These are phyloP conservation scores for Lacanobia oleracea DNA, from an alignment of 2,888 invertebrate species.

Conservation along the genomic window DNA sequence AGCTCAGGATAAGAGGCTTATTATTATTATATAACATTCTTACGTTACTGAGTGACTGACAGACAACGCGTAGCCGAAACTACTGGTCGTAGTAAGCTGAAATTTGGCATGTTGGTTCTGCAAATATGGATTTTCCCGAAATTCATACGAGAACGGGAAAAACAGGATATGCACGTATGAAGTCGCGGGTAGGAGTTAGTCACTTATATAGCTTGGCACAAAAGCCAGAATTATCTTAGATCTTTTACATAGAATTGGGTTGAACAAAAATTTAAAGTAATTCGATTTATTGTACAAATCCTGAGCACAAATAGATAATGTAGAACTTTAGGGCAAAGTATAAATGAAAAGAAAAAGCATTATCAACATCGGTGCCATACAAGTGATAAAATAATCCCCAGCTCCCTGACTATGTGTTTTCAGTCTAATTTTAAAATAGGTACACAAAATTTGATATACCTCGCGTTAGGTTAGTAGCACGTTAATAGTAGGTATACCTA, in stretches of 20 bases:
- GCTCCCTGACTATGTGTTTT: conserved; percentile 4
- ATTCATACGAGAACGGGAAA: too few relatives aligned
- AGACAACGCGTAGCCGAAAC: too few relatives aligned
- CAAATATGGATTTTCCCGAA: too few relatives aligned
- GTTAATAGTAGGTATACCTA: conserved; percentile 3
- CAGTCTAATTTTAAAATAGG: conserved; percentile 42
- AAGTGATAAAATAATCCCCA: background rate
- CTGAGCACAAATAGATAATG: background rate
- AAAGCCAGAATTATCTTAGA: background rate
- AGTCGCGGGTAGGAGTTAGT: too few relatives aligned
- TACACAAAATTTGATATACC: conserved; percentile 6
- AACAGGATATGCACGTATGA: too few relatives aligned
- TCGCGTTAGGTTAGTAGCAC: background rate
- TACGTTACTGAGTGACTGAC: too few relatives aligned
- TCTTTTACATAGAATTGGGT: background rate
- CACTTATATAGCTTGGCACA: too few relatives aligned
- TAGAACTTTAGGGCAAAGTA: background rate
- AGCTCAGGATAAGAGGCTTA: too few relatives aligned
- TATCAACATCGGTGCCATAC: background rate
- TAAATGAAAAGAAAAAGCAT: background rate
- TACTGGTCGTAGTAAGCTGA: too few relatives aligned
- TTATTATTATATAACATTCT: too few relatives aligned
- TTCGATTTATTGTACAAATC: background rate
- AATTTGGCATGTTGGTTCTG: too few relatives aligned
- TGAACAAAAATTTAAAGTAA: background rate